Percentiles rank a stretch among this genome's conserved stretches.
phyloP scores from a whole-genome alignment of 2,113 vertebrate genomes.

The Mesoclemmys tuberculata region DNA sequence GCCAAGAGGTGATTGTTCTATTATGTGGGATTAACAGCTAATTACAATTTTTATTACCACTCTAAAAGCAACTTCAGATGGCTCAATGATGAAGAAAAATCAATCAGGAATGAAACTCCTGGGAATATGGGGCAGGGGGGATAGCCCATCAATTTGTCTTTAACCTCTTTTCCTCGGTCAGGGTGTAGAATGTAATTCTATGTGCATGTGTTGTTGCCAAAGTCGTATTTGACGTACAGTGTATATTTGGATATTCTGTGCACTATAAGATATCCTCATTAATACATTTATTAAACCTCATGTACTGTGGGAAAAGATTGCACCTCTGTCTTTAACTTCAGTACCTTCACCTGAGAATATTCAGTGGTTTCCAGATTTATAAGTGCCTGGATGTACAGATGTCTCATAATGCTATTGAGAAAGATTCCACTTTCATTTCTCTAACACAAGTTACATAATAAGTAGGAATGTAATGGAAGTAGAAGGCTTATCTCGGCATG shows the following conservation, averaged over 20 bases:
- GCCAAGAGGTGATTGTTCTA: neutral
- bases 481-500: neutral
- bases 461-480: neutral
- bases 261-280: neutral
- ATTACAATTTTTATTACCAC: neutral
- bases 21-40: neutral
- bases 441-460: neutral
- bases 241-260: neutral
- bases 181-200: neutral
- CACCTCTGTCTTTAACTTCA: neutral
- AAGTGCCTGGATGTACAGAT: neutral
- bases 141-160: neutral
- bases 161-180: neutral
- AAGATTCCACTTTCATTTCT: neutral
- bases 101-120: neutral
- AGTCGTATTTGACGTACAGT: neutral
- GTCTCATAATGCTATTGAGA: no score
- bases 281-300: neutral
- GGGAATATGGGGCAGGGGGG: neutral
- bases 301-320: accelerated
- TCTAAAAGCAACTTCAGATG: neutral
- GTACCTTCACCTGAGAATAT: neutral
- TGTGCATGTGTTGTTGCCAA: neutral
- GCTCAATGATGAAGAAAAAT: neutral
- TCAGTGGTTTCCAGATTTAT: neutral